Evolutionary conservation across 1,140 invertebrate species (phyloP).

Genomic region (Heliconius melpomene): DNA sequence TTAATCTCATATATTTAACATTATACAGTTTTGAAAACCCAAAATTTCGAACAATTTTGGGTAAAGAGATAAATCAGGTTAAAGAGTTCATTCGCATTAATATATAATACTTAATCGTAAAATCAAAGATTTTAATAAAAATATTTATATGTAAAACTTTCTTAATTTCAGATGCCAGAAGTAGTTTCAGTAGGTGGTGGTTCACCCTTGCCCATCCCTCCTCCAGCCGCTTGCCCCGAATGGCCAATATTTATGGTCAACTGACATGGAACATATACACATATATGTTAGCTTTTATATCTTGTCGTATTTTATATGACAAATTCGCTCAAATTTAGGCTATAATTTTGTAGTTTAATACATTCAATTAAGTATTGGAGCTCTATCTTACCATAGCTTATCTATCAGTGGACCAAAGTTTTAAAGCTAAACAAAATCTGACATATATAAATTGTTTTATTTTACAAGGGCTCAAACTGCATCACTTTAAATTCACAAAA

Average conservation of each 20-base stretch:
- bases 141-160: too few relatives aligned
- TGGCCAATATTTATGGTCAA: constrained; percentile 77
- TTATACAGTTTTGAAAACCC: too few relatives aligned
- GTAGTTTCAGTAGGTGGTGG: constrained; percentile 70
- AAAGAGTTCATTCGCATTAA: too few relatives aligned
- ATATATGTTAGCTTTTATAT: constrained; percentile 17
- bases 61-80: too few relatives aligned
- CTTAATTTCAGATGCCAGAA: constrained; percentile 60
- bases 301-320: constrained; percentile 12
- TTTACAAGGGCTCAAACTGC: constrained; percentile 4
- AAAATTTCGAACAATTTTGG: too few relatives aligned
- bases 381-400: constrained; percentile 18
- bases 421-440: neutral
- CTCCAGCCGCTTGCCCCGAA: constrained; percentile 65
- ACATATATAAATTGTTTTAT: neutral
- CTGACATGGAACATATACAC: constrained; percentile 21
- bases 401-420: constrained; percentile 21
- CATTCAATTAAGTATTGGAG: neutral
- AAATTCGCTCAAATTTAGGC: constrained; percentile 22
- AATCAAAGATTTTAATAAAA: too few relatives aligned
- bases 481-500: neutral
- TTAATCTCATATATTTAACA: too few relatives aligned
- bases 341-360: constrained; percentile 15
- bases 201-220: constrained; percentile 67
- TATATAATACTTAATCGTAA: too few relatives aligned